Evolutionary conservation across 2,888 invertebrate genomes (phyloP).

Genomic region (Drosophila dives): DNA sequence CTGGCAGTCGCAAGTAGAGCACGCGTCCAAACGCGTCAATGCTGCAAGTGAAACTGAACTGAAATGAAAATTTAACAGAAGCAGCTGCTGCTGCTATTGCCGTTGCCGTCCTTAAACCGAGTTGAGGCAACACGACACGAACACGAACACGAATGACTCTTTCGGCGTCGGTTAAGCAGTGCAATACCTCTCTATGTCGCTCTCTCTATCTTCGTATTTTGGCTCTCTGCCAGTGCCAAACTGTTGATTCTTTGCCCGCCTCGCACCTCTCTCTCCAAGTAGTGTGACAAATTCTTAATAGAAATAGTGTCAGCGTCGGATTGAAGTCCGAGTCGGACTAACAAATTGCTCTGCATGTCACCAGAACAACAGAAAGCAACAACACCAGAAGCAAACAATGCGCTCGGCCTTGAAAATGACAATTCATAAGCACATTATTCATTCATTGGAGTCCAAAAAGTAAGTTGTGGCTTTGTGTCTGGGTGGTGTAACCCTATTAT

Average conservation of each 20-base stretch:
- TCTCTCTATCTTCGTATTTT: conserved; percentile 1
- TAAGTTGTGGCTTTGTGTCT: conserved; percentile 31
- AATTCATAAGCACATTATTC: conserved; percentile 63
- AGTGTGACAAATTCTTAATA: conserved; percentile 54
- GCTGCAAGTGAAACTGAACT: conserved; percentile 58
- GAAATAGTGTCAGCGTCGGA: conserved; percentile 8
- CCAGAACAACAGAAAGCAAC: conserved; percentile 33
- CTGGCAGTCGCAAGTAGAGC: conserved; percentile 8
- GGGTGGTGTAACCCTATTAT: conserved; percentile 50
- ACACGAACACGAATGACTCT: conserved; percentile 24
- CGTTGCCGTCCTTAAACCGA: conserved; percentile 62
- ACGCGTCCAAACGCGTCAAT: conserved; percentile 60
- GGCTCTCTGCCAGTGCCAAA: conserved; percentile 59
- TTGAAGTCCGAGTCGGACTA: conserved; percentile 19
- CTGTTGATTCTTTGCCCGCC: conserved; percentile 66
- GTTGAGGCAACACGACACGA: conserved; percentile 17
- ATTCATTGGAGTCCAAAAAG: conserved; percentile 45
- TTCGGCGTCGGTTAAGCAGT: conserved; percentile 71
- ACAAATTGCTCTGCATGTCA: conserved; percentile 57
- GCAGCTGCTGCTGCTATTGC: conserved; percentile 43
- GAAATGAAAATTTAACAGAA: conserved; percentile 50
- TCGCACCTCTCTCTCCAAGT: conserved; percentile 12
- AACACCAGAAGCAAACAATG: conserved; percentile 14
- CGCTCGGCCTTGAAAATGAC: conserved; percentile 39
- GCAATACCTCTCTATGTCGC: conserved; percentile 1